A percentile compares a stretch with the other conserved stretches of the same genome.
These are phyloP conservation scores for Candoia aspera DNA, from an alignment of 2,113 vertebrate species.

Conservation along the genomic window DNA sequence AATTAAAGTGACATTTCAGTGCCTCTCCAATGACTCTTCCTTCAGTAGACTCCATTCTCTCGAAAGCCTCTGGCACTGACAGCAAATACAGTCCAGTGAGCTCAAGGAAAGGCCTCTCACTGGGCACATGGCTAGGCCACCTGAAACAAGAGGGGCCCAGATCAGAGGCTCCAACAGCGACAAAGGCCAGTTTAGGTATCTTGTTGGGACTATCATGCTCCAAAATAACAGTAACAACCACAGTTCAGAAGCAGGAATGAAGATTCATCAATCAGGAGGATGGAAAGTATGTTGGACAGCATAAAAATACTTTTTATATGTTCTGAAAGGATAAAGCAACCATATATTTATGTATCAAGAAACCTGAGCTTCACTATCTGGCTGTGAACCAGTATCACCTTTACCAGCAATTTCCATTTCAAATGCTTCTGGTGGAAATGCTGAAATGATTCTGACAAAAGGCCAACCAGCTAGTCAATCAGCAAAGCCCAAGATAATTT, in stretches of 20 bases:
- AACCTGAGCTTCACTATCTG: neutral
- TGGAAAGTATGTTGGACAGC: neutral
- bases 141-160: neutral
- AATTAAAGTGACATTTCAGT: slow-evolving; percentile 29
- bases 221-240: neutral
- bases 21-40: slow-evolving; percentile 20
- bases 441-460: neutral
- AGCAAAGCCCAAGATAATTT: neutral
- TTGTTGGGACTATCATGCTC: neutral
- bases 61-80: neutral
- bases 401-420: neutral
- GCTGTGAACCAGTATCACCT: neutral
- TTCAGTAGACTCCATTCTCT: neutral
- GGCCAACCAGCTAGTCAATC: neutral
- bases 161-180: neutral
- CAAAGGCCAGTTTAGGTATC: neutral
- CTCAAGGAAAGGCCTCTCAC: neutral
- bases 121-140: neutral
- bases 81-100: too few species aligned
- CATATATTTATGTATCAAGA: neutral
- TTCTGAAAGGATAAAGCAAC: neutral
- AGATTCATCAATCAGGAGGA: neutral
- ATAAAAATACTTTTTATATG: neutral
- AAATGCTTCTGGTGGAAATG: neutral
- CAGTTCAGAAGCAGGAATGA: neutral